Evolutionary conservation across 2,888 invertebrate species (phyloP).

Genomic region (Cheilosia impressa): DNA sequence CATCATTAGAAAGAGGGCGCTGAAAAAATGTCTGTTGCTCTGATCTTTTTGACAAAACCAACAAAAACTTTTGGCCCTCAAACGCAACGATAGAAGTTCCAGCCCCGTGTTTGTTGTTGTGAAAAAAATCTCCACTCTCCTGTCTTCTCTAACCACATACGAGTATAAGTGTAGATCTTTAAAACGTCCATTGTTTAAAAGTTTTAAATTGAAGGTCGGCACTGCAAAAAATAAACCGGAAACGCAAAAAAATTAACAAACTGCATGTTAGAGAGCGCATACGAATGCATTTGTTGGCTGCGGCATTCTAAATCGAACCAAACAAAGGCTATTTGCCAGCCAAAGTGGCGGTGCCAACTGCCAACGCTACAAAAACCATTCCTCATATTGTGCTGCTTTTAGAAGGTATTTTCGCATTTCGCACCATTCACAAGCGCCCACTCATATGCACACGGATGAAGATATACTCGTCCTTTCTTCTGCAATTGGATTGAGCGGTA

Average conservation of each 20-base stretch:
- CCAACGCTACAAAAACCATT: slow-evolving; percentile 18
- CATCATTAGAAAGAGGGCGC: too few species aligned
- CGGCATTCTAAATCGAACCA: slow-evolving; percentile 55
- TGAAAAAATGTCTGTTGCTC: too few species aligned
- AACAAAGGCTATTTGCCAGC: slow-evolving; percentile 49
- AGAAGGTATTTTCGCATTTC: slow-evolving; percentile 9
- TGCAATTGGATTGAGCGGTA: slow-evolving; percentile 51
- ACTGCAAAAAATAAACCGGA: slow-evolving; percentile 41
- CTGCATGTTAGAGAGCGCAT: slow-evolving; percentile 37
- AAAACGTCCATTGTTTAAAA: slow-evolving; percentile 21
- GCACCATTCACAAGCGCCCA: background rate
- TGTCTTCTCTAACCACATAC: slow-evolving; percentile 20
- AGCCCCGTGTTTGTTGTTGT: slow-evolving; percentile 22
- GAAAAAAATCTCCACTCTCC: background rate
- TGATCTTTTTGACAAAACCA: too few species aligned
- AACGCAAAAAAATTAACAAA: slow-evolving; percentile 53
- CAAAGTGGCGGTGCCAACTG: background rate
- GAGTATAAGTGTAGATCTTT: background rate
- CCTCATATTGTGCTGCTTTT: slow-evolving; percentile 36
- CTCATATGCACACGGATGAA: slow-evolving; percentile 19
- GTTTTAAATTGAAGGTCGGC: slow-evolving; percentile 58
- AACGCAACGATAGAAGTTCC: background rate
- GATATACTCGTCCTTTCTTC: slow-evolving; percentile 17
- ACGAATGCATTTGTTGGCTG: slow-evolving; percentile 43
- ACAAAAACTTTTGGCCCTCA: background rate